Conservation (phyloP, 1,140 invertebrate genomes). For the Ooceraea biroi region DNA sequence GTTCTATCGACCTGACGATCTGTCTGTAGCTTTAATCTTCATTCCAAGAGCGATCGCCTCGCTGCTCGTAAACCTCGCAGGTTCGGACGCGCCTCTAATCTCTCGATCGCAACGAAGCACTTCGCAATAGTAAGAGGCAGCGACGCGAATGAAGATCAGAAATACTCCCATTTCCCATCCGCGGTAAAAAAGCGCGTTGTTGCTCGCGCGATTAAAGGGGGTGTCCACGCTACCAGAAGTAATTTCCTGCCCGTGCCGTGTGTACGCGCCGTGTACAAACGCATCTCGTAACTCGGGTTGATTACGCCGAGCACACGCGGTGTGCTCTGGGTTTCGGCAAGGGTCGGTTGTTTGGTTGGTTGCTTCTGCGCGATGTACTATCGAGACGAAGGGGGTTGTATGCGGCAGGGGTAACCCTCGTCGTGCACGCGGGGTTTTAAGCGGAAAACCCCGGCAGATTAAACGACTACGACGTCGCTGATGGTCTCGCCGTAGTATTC, state of each 20-base stretch:
- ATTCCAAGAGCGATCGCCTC: background rate
- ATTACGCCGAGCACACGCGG: slow-evolving; percentile 67
- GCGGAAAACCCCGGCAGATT: slow-evolving; percentile 69
- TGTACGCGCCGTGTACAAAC: slow-evolving; percentile 53
- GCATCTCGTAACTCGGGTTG: slow-evolving; percentile 72
- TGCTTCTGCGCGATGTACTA: slow-evolving; percentile 17
- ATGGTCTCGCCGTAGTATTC: slow-evolving; percentile 74
- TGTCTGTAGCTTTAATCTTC: background rate
- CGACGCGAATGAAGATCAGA: slow-evolving; percentile 27
- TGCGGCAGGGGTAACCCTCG: slow-evolving; percentile 42
- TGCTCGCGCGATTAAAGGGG: slow-evolving; percentile 33
- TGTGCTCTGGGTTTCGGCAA: slow-evolving; percentile 6
- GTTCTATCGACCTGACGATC: background rate
- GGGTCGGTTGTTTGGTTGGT: slow-evolving; percentile 25
- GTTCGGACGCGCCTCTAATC: background rate
- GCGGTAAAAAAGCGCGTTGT: slow-evolving; percentile 19
- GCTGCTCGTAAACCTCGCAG: background rate
- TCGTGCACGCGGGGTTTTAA: slow-evolving; percentile 58
- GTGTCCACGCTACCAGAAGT: slow-evolving; percentile 34
- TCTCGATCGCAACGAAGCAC: slow-evolving; percentile 14
- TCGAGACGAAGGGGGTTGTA: slow-evolving; percentile 21
- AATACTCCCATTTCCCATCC: slow-evolving; percentile 14
- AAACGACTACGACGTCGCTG: slow-evolving; percentile 75
- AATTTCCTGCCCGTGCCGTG: slow-evolving; percentile 33
- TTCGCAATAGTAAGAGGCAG: background rate